phyloP scores from a whole-genome alignment of 2,113 vertebrate species.

The Alethe diademata region DNA sequence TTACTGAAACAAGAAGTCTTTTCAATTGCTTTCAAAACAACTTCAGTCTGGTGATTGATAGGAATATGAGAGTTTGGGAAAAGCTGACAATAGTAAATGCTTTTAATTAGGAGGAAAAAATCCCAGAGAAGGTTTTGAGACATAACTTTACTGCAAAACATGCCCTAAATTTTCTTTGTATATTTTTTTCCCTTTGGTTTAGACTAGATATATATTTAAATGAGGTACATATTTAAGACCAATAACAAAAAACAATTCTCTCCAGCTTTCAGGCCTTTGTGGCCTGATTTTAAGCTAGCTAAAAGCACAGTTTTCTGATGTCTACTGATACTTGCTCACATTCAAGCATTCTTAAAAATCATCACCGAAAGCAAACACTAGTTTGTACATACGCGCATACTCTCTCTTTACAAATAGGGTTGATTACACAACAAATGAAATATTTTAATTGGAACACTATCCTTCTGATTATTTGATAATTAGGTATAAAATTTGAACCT shows the following conservation, averaged over 20 bases:
- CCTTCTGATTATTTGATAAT: background rate
- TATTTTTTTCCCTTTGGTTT: background rate
- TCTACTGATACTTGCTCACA: background rate
- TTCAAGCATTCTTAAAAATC: background rate
- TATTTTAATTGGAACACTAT: background rate
- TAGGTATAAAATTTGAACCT: background rate
- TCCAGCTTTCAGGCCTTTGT: background rate
- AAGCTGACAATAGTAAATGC: background rate
- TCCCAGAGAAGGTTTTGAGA: background rate
- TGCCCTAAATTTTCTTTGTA: background rate
- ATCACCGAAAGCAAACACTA: background rate
- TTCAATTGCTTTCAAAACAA: background rate
- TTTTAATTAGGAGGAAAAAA: background rate
- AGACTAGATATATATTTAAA: background rate
- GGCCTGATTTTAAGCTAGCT: background rate
- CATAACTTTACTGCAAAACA: background rate
- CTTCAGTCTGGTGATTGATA: background rate
- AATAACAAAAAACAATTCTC: background rate
- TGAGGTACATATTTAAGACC: rapidly evolving
- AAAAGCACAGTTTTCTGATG: background rate
- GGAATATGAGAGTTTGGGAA: background rate
- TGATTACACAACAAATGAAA: background rate
- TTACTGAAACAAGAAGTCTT: constrained; percentile 1
- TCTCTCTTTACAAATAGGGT: background rate
- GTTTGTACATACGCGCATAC: background rate